Base-by-base conservation (phyloP, 2,113 vertebrate species). In the Tupaia chinensis region DNA sequence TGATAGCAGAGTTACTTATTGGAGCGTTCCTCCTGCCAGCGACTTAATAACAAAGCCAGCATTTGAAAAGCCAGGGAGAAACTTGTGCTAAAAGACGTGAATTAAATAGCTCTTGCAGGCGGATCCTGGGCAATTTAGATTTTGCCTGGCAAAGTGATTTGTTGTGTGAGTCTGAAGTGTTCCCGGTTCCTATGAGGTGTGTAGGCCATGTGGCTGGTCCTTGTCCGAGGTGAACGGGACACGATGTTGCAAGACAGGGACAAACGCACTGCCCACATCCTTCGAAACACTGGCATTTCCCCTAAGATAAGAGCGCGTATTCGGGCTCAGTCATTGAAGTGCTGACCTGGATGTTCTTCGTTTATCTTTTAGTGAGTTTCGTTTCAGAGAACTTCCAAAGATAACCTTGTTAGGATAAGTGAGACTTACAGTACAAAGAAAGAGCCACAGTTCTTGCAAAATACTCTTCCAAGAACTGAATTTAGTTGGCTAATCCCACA, bases 351-450 rank as follows among this genome's bases (percentile, higher is more conserved):
- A 19, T 29, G 81, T 72, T 88, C 60, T 91, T 70, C 65, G 44
- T 44, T 95, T 96, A 92, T 97, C 90, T 94, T 29, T 34, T n/a
- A 87, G 70, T 91, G 25, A 70, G 69, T 95, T 96, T 89, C 93
- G 9, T 79, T 84, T 93, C 20, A 79, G 77, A 95, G 74, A 91
- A 44, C 83, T 86, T 9, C 68, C 32, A 65, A 65, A 79, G 88
- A 94, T 95, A 96, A 91, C 34, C 91, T 93, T 82, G 44, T 89
- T 58, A 92, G 81, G 53, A 32, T 87, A 80, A 88, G 44, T 16
- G 54, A 93, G 82, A 63, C 61, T 92, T 77, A 74, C 6, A 53
- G 11, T 58, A 25, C 76, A 88, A 85, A 94, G 79, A 92, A 87
- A 77, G 61, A 83, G 65, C 53, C 15, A 34, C 9, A 74, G 23